Evolutionary conservation across 2,888 invertebrate species (phyloP), one percentile per base, ranked within the genome.

Genomic region (Macropis europaea): DNA sequence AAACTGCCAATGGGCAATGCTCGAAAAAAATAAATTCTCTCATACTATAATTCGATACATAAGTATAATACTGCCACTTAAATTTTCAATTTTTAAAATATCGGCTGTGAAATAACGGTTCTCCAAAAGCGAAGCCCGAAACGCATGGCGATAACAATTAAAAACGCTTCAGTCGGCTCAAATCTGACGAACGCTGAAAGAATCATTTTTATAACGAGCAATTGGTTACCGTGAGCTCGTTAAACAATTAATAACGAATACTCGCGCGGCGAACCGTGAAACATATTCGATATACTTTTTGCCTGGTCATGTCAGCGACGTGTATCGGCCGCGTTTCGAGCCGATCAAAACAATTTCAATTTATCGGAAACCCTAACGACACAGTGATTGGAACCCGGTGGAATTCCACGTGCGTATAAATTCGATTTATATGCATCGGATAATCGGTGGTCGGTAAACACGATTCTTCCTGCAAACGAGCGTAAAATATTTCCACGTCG

Each of bases 401-500:
- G 11, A 7, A 38, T 13, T 43, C 26, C 5, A 17, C 17, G 4
- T 22, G 32, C 32, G 19, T 28, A 38, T 15, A 50, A 17, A 9
- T 56, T 48, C 48, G n/a, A 48, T 52, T 45, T 47, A 22, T 28
- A 26, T 43, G 17, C 7, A 6, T 9, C 7, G 2, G 28, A n/a
- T 32, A 54, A 54, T 62, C 11, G 62, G 13, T 17, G 9, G 15
- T 34, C 34, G 11, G 19, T 15, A 28, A 6, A 11, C 6, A 5
- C 13, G 24, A 40, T 30, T 34, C 32, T 22, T 40, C 11, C 7
- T 9, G 40, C 6, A 17, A n/a, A 17, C 19, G 9, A 26, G 22
- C n/a, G 24, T 11, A 38, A 62, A 62, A 61, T 54, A 62, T 68
- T 62, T 61, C 40, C 28, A 47, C 34, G 9, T 7, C 6, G 9